Conservation (phyloP, 2,888 invertebrate species). For the Troides helena region DNA sequence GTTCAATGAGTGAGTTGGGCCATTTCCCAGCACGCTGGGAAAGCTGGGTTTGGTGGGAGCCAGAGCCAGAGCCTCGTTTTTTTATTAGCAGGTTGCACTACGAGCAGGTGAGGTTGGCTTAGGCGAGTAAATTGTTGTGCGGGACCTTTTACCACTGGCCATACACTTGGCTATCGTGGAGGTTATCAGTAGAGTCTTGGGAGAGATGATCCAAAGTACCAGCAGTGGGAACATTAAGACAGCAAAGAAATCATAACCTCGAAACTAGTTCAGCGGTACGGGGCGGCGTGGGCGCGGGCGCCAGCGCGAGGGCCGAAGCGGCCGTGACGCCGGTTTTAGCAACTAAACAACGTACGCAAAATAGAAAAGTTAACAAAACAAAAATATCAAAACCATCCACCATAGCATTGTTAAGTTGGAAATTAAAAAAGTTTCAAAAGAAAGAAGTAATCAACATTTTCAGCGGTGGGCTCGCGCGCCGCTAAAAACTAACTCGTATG, state of each 20-base stretch:
- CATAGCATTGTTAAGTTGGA: conserved; percentile 28
- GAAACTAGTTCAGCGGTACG: neutral
- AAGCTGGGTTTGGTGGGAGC: no score
- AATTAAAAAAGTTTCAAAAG: conserved; percentile 30
- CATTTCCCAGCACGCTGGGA: no score
- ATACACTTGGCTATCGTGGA: no score
- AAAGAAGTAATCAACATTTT: conserved; percentile 30
- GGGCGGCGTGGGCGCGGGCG: neutral
- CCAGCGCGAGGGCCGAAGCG: neutral
- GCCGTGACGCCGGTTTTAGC: conserved; percentile 17
- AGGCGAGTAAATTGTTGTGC: no score
- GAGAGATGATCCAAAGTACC: no score
- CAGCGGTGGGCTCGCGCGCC: conserved; percentile 19
- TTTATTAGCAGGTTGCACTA: no score
- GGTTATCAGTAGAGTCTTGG: no score
- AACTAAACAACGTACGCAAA: conserved; percentile 24
- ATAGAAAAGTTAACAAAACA: conserved; percentile 27
- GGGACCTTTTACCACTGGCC: no score
- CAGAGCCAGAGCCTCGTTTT: no score
- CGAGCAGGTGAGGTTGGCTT: no score
- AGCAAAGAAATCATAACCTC: neutral
- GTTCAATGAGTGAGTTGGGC: no score
- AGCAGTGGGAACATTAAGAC: no score
- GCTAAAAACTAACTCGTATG: conserved; percentile 27
- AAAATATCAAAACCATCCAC: conserved; percentile 23